Base-by-base conservation (phyloP, 64 coral and sea anemone species). In the Acropora yongei region DNA sequence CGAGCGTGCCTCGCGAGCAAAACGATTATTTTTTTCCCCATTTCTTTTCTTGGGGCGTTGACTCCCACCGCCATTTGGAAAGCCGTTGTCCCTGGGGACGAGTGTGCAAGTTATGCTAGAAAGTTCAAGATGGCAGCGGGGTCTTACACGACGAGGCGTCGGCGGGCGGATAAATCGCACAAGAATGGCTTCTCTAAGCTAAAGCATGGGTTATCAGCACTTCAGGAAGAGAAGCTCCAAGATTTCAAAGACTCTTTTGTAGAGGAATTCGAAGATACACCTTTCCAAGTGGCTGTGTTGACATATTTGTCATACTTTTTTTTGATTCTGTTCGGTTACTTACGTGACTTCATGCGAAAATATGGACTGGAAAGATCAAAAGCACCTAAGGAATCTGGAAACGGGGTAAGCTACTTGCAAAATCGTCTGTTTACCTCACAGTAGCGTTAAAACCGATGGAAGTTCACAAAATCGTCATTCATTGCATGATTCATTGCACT, bases 291-390 rank as follows among this genome's bases (percentile, higher is more conserved):
- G 6, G 97, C 97, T 19, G 97, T 99, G 57, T 94, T 96, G 91
- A 99, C 97, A 1, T 99, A 99, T 73, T 86, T 96, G 76, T 92
- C 91, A 1, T 99, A 99, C 48, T 84, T 93, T 13, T 92, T 99
- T 17, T 80, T 99, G 5, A 92, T 99, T 68, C 77, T 99, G 55
- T 99, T 99, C 58, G 97, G 97, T 16, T 96, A 99, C 72, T 68
- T 99, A n/a, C 88, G 97, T 75, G 97, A 99, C 79, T 96, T 99
- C 18, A 96, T 99, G 94, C 89, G 97, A 88, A 94, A 94, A 48
- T 96, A 99, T 45, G 94, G 97, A 13, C 76, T 99, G 41, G 97
- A 99, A 86, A 96, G 89, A 74, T 94, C 97, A 3, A 96, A 96
- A 84, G 91, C 94, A n/a, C 88, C 90, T 12, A 96, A 94, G 80